Conservation (phyloP, 2,888 invertebrate genomes). For the Acholoe squamosa region DNA sequence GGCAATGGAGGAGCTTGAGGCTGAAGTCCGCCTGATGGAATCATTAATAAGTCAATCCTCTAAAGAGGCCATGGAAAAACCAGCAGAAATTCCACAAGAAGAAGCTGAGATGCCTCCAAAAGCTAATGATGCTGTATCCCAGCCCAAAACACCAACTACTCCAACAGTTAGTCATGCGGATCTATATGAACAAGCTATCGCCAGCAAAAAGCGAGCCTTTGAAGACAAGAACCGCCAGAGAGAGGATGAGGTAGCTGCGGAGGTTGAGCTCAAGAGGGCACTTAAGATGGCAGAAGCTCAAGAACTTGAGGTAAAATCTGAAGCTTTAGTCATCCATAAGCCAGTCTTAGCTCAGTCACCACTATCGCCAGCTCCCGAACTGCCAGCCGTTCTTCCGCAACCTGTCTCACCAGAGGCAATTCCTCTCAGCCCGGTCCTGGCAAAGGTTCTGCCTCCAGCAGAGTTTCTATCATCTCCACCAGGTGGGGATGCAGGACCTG, state of each 20-base stretch:
- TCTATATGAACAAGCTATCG: constrained; percentile 46
- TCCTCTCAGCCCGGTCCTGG: background rate
- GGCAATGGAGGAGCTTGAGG: constrained; percentile 33
- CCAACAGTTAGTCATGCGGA: constrained; percentile 47
- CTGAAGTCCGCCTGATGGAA: constrained; percentile 38
- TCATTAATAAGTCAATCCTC: background rate
- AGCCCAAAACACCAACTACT: constrained; percentile 6
- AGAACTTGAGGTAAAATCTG: background rate
- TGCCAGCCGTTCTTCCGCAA: background rate
- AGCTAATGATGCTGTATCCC: background rate
- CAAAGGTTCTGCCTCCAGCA: background rate
- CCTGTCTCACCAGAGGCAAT: background rate
- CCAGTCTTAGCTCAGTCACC: too few relatives aligned
- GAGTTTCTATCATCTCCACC: background rate
- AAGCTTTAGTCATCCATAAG: background rate
- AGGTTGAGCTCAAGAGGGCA: constrained; percentile 8
- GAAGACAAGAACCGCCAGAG: background rate
- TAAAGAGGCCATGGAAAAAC: background rate
- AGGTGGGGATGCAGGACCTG: background rate
- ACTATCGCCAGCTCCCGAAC: background rate
- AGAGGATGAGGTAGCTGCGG: constrained; percentile 22
- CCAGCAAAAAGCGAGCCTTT: constrained; percentile 14
- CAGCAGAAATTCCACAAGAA: background rate
- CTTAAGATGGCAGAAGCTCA: background rate
- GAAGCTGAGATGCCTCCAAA: background rate